Evolutionary conservation across 1,140 invertebrate species (phyloP).

Genomic region (Diuraphis noxia): DNA sequence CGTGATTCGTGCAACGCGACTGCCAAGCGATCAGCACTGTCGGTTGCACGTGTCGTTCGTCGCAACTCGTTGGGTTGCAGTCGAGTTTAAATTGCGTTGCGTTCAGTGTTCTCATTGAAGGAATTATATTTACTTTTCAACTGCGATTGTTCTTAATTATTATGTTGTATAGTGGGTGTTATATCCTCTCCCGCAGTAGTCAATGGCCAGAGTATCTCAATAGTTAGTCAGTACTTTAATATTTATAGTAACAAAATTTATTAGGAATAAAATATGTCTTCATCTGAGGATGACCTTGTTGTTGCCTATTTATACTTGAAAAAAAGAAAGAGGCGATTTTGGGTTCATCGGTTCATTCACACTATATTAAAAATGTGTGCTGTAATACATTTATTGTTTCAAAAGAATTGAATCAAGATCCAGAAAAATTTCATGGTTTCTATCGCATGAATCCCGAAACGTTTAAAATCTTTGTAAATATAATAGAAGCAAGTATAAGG

Average conservation of each 20-base stretch:
- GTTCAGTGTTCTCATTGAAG: neutral
- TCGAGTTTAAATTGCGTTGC: neutral
- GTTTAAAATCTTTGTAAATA: no score
- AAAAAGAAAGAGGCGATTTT: neutral
- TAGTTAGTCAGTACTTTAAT: neutral
- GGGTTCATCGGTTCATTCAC: no score
- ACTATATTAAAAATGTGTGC: neutral
- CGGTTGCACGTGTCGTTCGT: no score
- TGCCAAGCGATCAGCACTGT: no score
- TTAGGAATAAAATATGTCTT: neutral
- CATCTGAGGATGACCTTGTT: constrained; percentile 1
- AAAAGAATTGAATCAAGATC: no score
- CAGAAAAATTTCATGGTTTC: no score
- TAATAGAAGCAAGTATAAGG: no score
- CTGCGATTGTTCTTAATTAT: no score
- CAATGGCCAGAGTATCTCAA: neutral
- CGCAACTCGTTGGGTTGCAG: neutral
- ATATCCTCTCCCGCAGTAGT: neutral
- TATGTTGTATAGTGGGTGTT: no score
- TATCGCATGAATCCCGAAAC: no score
- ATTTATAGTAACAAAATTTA: neutral
- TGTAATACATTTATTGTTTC: no score
- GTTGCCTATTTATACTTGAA: neutral
- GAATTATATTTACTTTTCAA: neutral
- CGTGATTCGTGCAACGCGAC: no score